A percentile compares a stretch with the other conserved stretches of the same genome.
phyloP scores from a whole-genome alignment of 2,113 vertebrate species.

The Tenebrosternarchus preto region DNA sequence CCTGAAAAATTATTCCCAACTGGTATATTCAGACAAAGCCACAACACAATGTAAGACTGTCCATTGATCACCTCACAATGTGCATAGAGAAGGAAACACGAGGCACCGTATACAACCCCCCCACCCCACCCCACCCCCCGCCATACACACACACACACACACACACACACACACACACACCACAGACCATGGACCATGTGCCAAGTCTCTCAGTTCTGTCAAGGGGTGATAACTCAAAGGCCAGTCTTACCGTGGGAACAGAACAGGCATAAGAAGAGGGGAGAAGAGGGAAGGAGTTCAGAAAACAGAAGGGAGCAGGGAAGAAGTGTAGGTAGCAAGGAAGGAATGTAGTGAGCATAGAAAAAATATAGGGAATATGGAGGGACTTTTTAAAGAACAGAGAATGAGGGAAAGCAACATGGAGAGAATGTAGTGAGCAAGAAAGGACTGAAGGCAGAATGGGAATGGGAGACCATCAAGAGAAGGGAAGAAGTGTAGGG shows the following conservation, averaged over 20 bases:
- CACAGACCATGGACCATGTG: constrained; percentile 2
- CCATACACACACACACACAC: constrained; percentile 47
- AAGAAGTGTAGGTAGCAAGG: background rate
- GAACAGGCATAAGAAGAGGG: constrained; percentile 65
- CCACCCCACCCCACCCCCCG: constrained; percentile 44
- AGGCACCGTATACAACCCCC: constrained; percentile 46
- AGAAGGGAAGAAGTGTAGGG: background rate
- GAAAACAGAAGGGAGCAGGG: background rate
- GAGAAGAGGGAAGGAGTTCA: constrained; percentile 38
- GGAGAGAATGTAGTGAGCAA: background rate
- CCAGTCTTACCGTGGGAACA: constrained; percentile 16
- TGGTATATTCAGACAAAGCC: constrained; percentile 60
- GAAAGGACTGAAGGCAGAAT: background rate
- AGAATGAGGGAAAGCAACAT: background rate
- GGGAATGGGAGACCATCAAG: background rate
- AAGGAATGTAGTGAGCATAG: background rate
- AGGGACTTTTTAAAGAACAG: no score
- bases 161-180: constrained; percentile 55
- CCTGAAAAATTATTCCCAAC: constrained; percentile 60
- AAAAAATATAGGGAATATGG: background rate
- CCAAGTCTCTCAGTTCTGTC: constrained; percentile 32
- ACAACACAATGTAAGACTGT: constrained; percentile 58
- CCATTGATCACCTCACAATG: constrained; percentile 71
- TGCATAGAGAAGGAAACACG: constrained; percentile 63
- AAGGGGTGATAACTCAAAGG: constrained; percentile 46